These are phyloP conservation scores for Anabacerthia variegaticeps DNA, from an alignment of 2,797 vertebrate genomes.

Conservation along the genomic window DNA sequence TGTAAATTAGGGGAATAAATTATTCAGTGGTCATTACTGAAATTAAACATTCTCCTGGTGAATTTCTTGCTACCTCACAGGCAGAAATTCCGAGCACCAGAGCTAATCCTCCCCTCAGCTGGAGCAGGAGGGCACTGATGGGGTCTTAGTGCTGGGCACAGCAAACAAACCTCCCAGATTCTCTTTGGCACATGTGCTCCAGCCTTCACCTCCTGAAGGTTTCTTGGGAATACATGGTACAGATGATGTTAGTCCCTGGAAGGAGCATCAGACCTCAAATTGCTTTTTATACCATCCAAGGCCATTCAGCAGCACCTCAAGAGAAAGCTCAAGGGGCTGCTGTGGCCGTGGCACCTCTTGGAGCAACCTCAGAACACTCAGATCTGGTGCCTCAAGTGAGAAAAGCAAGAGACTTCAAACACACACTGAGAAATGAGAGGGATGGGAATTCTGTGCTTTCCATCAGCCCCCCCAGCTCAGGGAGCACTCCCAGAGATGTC, in stretches of 20 bases:
- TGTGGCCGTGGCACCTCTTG: not conserved
- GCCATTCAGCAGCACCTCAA: not conserved
- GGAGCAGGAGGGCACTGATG: not conserved
- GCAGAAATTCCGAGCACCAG: not conserved
- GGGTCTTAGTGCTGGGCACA: not conserved
- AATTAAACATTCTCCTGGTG: not conserved
- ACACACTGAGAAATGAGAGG: not conserved
- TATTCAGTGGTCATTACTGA: not conserved
- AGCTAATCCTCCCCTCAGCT: not conserved
- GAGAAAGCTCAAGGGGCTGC: not conserved
- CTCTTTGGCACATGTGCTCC: rapidly evolving
- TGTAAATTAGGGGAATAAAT: conserved; percentile 15
- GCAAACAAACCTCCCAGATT: not conserved
- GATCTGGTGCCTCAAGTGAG: not conserved
- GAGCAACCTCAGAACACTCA: not conserved
- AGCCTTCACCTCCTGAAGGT: not conserved
- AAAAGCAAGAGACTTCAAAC: not conserved
- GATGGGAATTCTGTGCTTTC: not conserved
- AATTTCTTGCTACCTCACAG: not conserved
- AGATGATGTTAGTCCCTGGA: not conserved
- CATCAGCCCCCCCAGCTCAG: not conserved
- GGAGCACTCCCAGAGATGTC: not conserved
- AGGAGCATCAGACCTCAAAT: not conserved
- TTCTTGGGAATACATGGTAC: not conserved
- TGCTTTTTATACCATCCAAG: not conserved